Conservation (phyloP, 2,113 vertebrate genomes). For the Bucco capensis region DNA sequence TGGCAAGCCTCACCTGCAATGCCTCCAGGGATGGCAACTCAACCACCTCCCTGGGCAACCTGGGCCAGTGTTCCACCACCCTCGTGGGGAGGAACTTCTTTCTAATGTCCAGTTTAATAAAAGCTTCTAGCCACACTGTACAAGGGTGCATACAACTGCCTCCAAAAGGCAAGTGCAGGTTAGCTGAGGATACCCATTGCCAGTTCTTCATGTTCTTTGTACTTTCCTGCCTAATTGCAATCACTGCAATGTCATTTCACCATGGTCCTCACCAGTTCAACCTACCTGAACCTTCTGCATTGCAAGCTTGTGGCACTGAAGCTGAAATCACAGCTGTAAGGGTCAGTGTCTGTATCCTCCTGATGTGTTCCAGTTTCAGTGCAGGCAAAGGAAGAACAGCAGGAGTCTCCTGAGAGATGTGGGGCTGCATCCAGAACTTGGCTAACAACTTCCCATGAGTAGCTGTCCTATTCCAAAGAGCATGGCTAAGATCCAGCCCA, state of each 20-base stretch:
- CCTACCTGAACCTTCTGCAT: not conserved
- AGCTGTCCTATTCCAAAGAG: not conserved
- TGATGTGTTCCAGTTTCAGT: not conserved
- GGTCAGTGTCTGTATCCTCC: not conserved
- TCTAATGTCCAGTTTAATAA: too few relatives aligned
- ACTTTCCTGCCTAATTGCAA: not conserved
- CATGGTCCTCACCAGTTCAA: not conserved
- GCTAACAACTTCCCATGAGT: not conserved
- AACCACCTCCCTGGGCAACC: too few relatives aligned
- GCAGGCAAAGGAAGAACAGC: not conserved
- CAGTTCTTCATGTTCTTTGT: not conserved
- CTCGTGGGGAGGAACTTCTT: too few relatives aligned
- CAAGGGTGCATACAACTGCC: not conserved
- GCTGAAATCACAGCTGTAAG: not conserved
- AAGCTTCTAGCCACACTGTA: not conserved
- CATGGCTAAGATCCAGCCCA: not conserved
- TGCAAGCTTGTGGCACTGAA: not conserved
- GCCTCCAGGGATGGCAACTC: too few relatives aligned
- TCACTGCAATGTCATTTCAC: not conserved
- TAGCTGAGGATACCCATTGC: not conserved
- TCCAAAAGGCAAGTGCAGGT: not conserved
- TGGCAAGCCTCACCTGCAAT: too few relatives aligned
- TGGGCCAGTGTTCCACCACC: too few relatives aligned
- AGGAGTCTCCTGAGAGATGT: not conserved
- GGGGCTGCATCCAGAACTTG: not conserved